A percentile compares a stretch with the other conserved stretches of the same genome.
phyloP scores from a whole-genome alignment of 2,797 vertebrate species.

The Dipus sagitta region DNA sequence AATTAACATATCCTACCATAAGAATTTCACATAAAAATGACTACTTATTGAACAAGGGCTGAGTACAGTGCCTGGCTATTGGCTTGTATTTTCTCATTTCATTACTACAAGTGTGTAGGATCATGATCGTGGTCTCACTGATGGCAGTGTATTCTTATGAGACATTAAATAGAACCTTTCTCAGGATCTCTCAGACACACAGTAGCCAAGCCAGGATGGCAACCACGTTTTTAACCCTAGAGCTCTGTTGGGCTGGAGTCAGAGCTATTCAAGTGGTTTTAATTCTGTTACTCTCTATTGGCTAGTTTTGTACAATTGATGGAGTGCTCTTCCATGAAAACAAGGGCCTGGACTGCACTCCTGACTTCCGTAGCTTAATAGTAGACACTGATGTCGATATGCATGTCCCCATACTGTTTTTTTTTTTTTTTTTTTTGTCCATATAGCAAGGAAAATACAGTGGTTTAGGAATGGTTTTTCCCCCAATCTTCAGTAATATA shows the following conservation, averaged over 20 bases:
- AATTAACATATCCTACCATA: no score
- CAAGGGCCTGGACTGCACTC: neutral
- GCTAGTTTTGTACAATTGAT: conserved; percentile 40
- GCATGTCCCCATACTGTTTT: conserved; percentile 7
- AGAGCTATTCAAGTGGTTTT: conserved; percentile 5
- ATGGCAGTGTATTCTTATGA: conserved; percentile 2
- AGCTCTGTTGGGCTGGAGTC: neutral
- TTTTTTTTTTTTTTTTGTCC: neutral
- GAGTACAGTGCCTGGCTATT: neutral
- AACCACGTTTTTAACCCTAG: neutral
- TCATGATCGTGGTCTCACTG: neutral
- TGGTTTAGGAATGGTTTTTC: neutral
- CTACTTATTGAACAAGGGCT: neutral
- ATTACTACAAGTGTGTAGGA: neutral
- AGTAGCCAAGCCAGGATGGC: neutral
- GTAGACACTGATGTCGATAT: neutral
- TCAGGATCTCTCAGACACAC: neutral
- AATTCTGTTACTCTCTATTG: conserved; percentile 56
- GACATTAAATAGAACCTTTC: neutral
- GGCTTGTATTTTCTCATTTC: neutral
- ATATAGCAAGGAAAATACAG: conserved; percentile 7
- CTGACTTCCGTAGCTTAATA: conserved; percentile 51
- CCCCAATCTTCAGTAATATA: neutral
- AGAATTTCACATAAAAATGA: no score
- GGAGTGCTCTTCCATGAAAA: conserved; percentile 56